These are phyloP conservation scores for Campylomormyrus numenius DNA, from an alignment of 2,113 vertebrate genomes.

Conservation along the genomic window DNA sequence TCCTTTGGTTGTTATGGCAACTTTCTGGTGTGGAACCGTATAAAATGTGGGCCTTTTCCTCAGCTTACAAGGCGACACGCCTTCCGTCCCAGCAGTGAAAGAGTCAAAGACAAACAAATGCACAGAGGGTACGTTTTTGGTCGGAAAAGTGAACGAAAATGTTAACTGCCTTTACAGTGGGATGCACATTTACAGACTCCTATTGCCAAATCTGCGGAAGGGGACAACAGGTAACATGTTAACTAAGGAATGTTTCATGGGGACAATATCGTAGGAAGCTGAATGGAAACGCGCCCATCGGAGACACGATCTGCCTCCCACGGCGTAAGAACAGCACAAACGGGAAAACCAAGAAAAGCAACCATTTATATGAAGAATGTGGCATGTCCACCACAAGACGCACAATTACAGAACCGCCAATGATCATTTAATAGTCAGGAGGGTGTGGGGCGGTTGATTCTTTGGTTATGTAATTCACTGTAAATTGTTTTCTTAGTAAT, in stretches of 20 bases:
- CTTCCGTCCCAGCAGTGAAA: neutral
- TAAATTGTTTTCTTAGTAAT: neutral
- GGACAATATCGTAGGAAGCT: neutral
- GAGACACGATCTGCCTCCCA: neutral
- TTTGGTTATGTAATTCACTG: neutral
- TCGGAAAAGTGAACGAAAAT: neutral
- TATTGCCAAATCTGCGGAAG: neutral
- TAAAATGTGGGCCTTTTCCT: constrained; percentile 35
- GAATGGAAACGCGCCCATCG: neutral
- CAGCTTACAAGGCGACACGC: neutral
- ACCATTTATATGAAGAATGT: neutral
- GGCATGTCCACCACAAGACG: neutral
- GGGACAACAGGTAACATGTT: neutral
- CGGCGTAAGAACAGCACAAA: neutral
- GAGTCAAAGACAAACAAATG: neutral
- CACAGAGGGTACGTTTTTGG: neutral
- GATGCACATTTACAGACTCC: neutral
- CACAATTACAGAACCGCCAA: neutral
- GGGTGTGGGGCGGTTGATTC: neutral
- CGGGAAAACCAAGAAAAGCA: neutral
- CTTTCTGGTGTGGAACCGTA: constrained; percentile 39
- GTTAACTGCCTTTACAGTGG: neutral
- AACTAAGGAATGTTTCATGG: neutral
- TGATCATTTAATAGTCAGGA: neutral
- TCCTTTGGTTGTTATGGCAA: constrained; percentile 60